Conservation (phyloP, 2,888 invertebrate species). For the Anagyrus pseudococci region DNA sequence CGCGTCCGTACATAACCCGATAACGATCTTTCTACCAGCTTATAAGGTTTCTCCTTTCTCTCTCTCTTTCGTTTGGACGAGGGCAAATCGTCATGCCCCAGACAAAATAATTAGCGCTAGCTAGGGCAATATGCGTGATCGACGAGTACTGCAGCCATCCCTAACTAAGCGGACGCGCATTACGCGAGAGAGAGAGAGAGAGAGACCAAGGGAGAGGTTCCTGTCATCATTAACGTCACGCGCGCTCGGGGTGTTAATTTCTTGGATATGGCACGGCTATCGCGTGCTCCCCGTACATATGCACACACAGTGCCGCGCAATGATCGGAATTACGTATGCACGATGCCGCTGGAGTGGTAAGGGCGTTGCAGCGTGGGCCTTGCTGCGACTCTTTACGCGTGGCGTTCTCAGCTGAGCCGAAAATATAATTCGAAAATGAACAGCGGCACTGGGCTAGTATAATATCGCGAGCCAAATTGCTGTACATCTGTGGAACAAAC, state of each 20-base stretch:
- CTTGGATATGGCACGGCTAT: constrained; percentile 21
- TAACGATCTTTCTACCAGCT: no score
- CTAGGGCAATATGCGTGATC: constrained; percentile 32
- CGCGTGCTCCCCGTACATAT: not conserved
- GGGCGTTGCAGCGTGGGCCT: no score
- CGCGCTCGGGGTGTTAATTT: constrained; percentile 39
- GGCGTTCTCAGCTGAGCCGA: no score
- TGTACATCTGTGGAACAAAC: no score
- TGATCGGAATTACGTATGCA: not conserved
- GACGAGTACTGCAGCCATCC: constrained; percentile 32
- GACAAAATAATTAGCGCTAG: constrained; percentile 41
- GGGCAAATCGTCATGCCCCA: constrained; percentile 14
- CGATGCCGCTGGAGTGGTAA: no score
- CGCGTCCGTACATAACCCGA: no score
- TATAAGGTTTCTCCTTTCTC: no score
- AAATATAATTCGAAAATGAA: constrained; percentile 25
- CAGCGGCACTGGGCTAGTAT: not conserved
- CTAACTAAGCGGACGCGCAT: constrained; percentile 25
- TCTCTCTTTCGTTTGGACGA: no score
- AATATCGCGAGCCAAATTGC: constrained; percentile 23
- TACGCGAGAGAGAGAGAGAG: no score
- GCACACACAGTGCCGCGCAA: no score
- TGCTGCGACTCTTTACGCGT: no score
- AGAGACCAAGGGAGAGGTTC: no score
- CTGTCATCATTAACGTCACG: constrained; percentile 42